Percentiles rank a stretch among this genome's conserved stretches.
Conservation (phyloP, 30 jellyfish, hydroid and myxozoan species). For the Hydractinia echinata region DNA sequence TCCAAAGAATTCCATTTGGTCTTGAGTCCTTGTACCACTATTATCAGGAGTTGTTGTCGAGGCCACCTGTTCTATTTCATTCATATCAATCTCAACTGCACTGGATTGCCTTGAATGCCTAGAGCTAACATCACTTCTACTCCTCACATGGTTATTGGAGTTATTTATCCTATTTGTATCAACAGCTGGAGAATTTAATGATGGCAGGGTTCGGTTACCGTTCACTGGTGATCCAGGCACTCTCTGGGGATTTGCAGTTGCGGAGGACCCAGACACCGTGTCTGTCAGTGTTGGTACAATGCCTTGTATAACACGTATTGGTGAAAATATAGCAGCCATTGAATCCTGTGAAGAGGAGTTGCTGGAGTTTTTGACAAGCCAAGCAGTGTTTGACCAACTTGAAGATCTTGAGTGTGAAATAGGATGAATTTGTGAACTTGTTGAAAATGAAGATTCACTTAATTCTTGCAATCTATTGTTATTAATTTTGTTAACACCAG, state of each 20-base stretch:
- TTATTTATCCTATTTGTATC: background rate
- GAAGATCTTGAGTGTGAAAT: slow-evolving; percentile 82
- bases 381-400: slow-evolving; percentile 64
- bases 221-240: slow-evolving; percentile 20
- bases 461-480: too few species aligned
- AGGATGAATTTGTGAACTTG: slow-evolving; percentile 30
- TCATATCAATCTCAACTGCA: slow-evolving; percentile 59
- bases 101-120: slow-evolving; percentile 57
- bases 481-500: too few species aligned
- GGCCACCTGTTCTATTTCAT: slow-evolving; percentile 41
- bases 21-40: slow-evolving; percentile 45
- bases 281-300: slow-evolving; percentile 65
- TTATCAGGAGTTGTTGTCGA: slow-evolving; percentile 45
- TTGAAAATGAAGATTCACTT: too few species aligned
- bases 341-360: slow-evolving; percentile 56
- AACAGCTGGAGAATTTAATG: slow-evolving; percentile 17
- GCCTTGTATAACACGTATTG: slow-evolving; percentile 78
- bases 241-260: slow-evolving; percentile 25
- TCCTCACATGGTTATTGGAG: slow-evolving; percentile 18
- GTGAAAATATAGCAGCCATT: slow-evolving; percentile 65
- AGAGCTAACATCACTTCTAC: slow-evolving; percentile 32
- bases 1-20: slow-evolving; percentile 75
- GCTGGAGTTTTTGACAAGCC: background rate
- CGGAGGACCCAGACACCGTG: slow-evolving; percentile 24
- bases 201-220: slow-evolving; percentile 47